These are phyloP conservation scores for Dicycla oo DNA, from an alignment of 2,888 invertebrate species.

Conservation along the genomic window DNA sequence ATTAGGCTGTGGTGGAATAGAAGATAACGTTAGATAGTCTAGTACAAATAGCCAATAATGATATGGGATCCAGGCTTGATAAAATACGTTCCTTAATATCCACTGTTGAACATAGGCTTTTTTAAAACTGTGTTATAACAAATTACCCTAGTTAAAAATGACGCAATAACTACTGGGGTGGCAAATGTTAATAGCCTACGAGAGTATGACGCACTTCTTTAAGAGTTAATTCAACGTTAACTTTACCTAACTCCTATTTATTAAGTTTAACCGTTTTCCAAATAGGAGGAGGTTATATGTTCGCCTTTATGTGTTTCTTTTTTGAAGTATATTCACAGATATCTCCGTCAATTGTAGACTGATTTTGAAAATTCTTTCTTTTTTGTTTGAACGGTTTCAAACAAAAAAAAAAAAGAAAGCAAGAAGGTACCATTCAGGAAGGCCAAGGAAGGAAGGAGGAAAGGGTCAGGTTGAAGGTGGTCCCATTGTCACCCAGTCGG, in stretches of 20 bases:
- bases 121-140: background rate
- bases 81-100: background rate
- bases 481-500: no score
- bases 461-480: no score
- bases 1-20: background rate
- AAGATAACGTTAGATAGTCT: background rate
- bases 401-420: no score
- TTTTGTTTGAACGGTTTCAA: no score
- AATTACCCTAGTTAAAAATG: constrained; percentile 13
- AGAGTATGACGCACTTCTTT: constrained; percentile 39
- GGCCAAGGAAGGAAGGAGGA: no score
- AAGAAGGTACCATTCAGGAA: no score
- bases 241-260: background rate
- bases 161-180: constrained; percentile 41
- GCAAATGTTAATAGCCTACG: constrained; percentile 27
- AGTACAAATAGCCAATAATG: background rate
- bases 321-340: no score
- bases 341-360: no score
- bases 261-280: no score
- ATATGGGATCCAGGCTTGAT: background rate
- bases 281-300: no score
- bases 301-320: no score
- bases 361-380: no score
- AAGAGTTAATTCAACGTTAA: background rate
- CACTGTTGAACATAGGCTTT: background rate